phyloP scores from a whole-genome alignment of 1,140 invertebrate species.

The Plutomurus gul region DNA sequence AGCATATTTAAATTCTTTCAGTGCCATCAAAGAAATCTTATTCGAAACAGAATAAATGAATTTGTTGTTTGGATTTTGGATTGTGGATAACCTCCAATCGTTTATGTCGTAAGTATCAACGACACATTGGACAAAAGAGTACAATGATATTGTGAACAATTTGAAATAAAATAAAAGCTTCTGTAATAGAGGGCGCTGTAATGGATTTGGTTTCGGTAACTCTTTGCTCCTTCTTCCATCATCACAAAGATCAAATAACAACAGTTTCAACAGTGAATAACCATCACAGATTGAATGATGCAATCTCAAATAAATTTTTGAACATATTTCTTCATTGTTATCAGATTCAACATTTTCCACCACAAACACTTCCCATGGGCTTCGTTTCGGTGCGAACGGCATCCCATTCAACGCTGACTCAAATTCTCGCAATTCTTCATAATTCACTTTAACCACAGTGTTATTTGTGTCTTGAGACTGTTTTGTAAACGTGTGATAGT shows the following conservation, averaged over 20 bases:
- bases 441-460: background rate
- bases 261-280: background rate
- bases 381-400: background rate
- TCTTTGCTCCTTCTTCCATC: background rate
- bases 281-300: background rate
- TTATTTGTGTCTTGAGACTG: too few species aligned
- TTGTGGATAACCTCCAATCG: constrained; percentile 21
- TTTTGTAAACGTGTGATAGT: too few species aligned
- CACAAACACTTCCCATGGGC: background rate
- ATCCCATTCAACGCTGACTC: background rate
- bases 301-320: background rate
- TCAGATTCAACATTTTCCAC: background rate
- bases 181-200: too few species aligned
- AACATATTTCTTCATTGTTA: too few species aligned
- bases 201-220: too few species aligned
- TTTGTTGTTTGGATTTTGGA: background rate
- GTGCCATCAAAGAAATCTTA: background rate
- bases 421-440: background rate
- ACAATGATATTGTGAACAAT: background rate
- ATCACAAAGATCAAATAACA: background rate
- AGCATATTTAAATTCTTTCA: constrained; percentile 42
- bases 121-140: background rate
- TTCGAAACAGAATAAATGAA: background rate
- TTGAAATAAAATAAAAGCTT: background rate
- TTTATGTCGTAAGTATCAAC: constrained; percentile 30